Percentiles rank a stretch among this genome's conserved stretches.
Evolutionary conservation across 2,113 vertebrate genomes (phyloP).

Genomic region (Hydrochoerus hydrochaeris): DNA sequence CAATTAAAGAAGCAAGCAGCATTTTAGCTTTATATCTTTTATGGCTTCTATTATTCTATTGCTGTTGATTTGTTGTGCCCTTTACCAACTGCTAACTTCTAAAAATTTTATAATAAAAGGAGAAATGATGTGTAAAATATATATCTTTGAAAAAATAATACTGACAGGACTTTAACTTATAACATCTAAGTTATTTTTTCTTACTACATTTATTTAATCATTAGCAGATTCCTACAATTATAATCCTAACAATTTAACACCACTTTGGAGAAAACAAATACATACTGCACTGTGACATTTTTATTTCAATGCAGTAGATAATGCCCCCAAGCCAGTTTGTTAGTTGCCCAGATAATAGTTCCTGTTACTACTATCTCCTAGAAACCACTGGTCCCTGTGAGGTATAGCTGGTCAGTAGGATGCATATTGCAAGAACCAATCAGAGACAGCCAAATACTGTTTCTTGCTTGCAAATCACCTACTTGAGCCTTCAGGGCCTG

Average conservation of each 20-base stretch:
- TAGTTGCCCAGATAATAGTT: too few relatives aligned
- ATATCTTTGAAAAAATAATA: neutral
- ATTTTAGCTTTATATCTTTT: neutral
- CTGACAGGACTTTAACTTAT: neutral
- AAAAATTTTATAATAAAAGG: constrained; percentile 80
- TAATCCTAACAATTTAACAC: neutral
- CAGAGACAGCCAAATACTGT: too few relatives aligned
- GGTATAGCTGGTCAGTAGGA: too few relatives aligned
- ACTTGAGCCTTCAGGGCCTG: too few relatives aligned
- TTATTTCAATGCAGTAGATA: neutral
- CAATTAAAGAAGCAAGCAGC: neutral
- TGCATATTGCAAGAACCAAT: too few relatives aligned
- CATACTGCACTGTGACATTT: neutral
- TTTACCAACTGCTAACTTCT: constrained; percentile 78
- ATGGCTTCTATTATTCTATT: constrained; percentile 22
- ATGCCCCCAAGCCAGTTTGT: too few relatives aligned
- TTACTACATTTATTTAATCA: neutral
- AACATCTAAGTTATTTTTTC: neutral
- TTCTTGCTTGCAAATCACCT: too few relatives aligned
- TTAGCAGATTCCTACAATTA: neutral
- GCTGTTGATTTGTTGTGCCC: constrained; percentile 14
- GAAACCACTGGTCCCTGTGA: too few relatives aligned
- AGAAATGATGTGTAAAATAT: constrained; percentile 53
- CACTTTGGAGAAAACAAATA: neutral
- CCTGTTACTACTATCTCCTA: too few relatives aligned